phyloP scores from a whole-genome alignment of 2,797 vertebrate genomes.

The Pterois miles region DNA sequence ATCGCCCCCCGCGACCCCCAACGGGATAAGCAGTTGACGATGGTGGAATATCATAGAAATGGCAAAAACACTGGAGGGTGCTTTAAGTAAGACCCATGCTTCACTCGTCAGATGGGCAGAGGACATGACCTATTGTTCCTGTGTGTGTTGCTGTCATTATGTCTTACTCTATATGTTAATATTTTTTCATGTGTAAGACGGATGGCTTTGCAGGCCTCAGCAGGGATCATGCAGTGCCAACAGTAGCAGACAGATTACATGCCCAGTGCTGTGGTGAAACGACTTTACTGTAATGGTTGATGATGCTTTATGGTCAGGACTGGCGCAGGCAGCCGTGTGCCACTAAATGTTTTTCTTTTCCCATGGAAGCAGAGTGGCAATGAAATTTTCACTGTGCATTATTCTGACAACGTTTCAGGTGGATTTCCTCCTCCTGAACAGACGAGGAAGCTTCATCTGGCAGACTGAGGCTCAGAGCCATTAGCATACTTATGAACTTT shows the following conservation, averaged over 20 bases:
- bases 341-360: constrained; percentile 21
- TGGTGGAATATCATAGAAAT: too few species aligned
- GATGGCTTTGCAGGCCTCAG: background rate
- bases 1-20: too few species aligned
- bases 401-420: constrained; percentile 56
- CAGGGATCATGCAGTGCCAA: background rate
- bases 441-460: constrained; percentile 65
- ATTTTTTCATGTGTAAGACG: constrained; percentile 2
- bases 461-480: constrained; percentile 53
- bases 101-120: background rate
- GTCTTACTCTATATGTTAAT: constrained; percentile 1
- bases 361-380: constrained; percentile 28
- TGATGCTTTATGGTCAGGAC: constrained; percentile 36
- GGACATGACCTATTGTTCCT: background rate
- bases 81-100: background rate
- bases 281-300: constrained; percentile 18
- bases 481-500: constrained; percentile 82
- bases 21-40: too few species aligned
- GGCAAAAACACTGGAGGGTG: too few species aligned
- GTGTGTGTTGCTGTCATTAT: background rate
- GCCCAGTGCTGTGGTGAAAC: constrained; percentile 13
- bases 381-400: constrained; percentile 30
- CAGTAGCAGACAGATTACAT: constrained; percentile 12
- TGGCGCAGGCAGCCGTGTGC: constrained; percentile 12
- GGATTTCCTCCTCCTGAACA: constrained; percentile 49